Conservation (phyloP, 2,888 invertebrate species). For the Zygothrica quintamaculata region DNA sequence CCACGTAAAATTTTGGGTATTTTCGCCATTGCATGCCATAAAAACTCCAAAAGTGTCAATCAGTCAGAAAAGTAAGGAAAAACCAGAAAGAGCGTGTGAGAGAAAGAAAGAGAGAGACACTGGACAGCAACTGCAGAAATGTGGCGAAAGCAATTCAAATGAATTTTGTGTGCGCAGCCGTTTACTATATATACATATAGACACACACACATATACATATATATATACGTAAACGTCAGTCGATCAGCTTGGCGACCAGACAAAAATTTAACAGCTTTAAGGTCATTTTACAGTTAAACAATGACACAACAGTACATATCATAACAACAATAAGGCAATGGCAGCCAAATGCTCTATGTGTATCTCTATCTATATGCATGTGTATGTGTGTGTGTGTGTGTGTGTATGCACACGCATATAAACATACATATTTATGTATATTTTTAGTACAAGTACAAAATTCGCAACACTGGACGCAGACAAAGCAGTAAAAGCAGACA, state of each 20-base stretch:
- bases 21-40: slow-evolving; percentile 23
- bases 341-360: slow-evolving; percentile 71
- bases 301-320: slow-evolving; percentile 55
- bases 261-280: slow-evolving; percentile 72
- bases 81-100: not conserved
- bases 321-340: slow-evolving; percentile 64
- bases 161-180: slow-evolving; percentile 31
- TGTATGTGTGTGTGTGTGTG: slow-evolving; percentile 15
- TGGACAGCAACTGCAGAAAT: slow-evolving; percentile 1
- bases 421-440: slow-evolving; percentile 49
- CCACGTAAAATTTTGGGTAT: slow-evolving; percentile 18
- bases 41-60: slow-evolving; percentile 29
- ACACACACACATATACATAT: not conserved
- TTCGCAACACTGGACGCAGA: slow-evolving; percentile 47
- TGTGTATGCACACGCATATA: slow-evolving; percentile 14
- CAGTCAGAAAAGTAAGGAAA: slow-evolving; percentile 25
- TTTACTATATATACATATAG: slow-evolving; percentile 5
- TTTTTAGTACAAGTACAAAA: slow-evolving; percentile 55
- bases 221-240: slow-evolving; percentile 4
- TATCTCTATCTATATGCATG: slow-evolving; percentile 6
- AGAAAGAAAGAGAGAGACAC: slow-evolving; percentile 15
- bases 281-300: slow-evolving; percentile 78
- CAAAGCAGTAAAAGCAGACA: slow-evolving; percentile 27
- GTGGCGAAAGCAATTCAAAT: slow-evolving; percentile 42
- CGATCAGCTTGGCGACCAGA: slow-evolving; percentile 42